Percentiles rank a stretch among this genome's conserved stretches.
Evolutionary conservation across 2,113 vertebrate genomes (phyloP).

Genomic region (Cephalopholis sonnerati): DNA sequence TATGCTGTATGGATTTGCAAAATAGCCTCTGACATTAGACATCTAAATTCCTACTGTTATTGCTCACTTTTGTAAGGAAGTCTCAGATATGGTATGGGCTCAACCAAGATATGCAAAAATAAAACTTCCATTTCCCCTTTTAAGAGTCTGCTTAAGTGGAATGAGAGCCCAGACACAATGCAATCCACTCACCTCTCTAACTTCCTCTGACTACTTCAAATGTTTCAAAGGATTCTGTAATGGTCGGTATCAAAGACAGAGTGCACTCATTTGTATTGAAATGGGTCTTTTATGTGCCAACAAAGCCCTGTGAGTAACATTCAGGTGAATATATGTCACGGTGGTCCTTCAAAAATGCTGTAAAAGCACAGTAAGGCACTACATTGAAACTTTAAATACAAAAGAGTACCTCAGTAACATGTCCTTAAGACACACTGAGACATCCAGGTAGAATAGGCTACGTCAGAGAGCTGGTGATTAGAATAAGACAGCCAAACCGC

Average conservation of each 20-base stretch:
- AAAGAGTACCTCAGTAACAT: neutral
- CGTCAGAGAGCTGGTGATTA: neutral
- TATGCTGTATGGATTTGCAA: slow-evolving; percentile 1
- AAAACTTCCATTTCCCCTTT: slow-evolving; percentile 3
- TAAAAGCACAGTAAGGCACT: neutral
- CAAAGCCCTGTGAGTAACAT: slow-evolving; percentile 27
- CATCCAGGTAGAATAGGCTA: neutral
- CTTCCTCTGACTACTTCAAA: slow-evolving; percentile 31
- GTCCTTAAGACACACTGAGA: neutral
- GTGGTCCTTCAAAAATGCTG: slow-evolving; percentile 10
- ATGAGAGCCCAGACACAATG: slow-evolving; percentile 13
- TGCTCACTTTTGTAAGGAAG: neutral
- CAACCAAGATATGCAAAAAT: neutral
- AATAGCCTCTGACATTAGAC: neutral
- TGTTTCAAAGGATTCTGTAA: slow-evolving; percentile 40
- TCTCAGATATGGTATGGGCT: neutral
- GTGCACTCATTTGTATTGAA: slow-evolving; percentile 44
- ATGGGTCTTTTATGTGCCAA: slow-evolving; percentile 35
- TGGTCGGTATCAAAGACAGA: slow-evolving; percentile 29
- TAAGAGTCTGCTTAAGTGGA: slow-evolving; percentile 20
- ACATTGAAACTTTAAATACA: neutral
- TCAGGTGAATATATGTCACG: slow-evolving; percentile 7
- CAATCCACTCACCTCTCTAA: slow-evolving; percentile 29
- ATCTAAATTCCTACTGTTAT: neutral
- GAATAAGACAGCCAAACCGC: neutral